Evolutionary conservation across 2,113 vertebrate genomes (phyloP), one percentile per base, ranked within the genome.

Genomic region (Bubo scandiacus): DNA sequence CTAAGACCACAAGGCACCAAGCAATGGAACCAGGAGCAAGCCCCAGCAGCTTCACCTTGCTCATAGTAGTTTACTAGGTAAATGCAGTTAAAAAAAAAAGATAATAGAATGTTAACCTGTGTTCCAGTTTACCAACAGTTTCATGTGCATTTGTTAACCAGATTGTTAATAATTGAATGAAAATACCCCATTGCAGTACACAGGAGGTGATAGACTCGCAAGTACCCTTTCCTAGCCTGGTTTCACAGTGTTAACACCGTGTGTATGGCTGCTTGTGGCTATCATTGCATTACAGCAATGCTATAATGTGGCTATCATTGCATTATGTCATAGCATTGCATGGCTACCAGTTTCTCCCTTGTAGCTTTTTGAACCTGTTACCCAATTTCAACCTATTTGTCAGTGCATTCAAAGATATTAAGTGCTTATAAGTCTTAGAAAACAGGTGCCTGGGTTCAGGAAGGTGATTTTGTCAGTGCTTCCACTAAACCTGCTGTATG

Each of bases 391-490:
- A 61, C 66, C 49, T 62, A 73, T 80, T 93, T 88, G 25, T 73
- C 42, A 52, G 30, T 7, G 17, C 25, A 11, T 72, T 91, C 70
- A 68, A 52, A 75, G 66, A 61, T 47, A 68, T 30, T 16, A 61
- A 81, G 29, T 23, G 71, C 23, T 78, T 52, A 8, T 45, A 88
- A 75, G 38, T 80, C 55, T 72, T 49, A 87, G 62, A 85, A 89
- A 89, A 68, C 38, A 81, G 52, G 68, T 78, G 23, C 17, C 40
- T 54, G n/a, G 19, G 66, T 77, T 94, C 70, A 88, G 78, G 81
- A 72, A 71, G 68, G 62, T 34, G 54, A 61, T 87, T 91, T 87
- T 91, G 73, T 72, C 93, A 72, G 86, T 72, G 84, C 81, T 93
- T 67, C 79, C 72, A 32, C 82, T 91, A 57, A 90, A 91, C 40